Evolutionary conservation across 2,797 vertebrate genomes (phyloP).

Genomic region (Gymnothorax reevesii): DNA sequence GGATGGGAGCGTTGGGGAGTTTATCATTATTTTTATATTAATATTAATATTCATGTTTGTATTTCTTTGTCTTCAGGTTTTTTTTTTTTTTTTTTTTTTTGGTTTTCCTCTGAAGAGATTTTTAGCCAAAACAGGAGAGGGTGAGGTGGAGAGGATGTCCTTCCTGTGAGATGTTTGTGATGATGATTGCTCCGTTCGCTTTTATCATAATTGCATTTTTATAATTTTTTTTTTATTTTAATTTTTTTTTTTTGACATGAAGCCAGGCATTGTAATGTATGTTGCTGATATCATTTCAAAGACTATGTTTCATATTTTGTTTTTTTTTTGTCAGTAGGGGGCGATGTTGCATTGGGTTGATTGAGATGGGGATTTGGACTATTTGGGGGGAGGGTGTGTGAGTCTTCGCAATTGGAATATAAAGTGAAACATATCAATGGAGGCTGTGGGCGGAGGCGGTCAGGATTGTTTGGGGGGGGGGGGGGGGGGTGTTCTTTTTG

Average conservation of each 20-base stretch:
- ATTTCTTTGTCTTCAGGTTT: constrained; percentile 52
- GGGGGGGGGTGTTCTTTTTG: not conserved
- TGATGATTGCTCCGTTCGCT: constrained; percentile 51
- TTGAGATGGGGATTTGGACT: constrained; percentile 36
- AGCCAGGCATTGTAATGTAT: constrained; percentile 70
- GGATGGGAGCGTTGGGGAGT: constrained; percentile 50
- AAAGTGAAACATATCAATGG: constrained; percentile 62
- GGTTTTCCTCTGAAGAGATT: constrained; percentile 57
- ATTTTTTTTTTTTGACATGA: constrained; percentile 59
- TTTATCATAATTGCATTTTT: constrained; percentile 18
- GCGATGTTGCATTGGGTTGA: constrained; percentile 55
- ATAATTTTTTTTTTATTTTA: constrained; percentile 18
- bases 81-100: constrained; percentile 40
- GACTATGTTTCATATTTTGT: constrained; percentile 55
- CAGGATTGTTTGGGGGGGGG: constrained; percentile 44
- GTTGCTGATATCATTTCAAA: constrained; percentile 70
- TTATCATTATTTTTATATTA: constrained; percentile 36
- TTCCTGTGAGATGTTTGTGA: constrained; percentile 56
- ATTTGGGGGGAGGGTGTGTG: constrained; percentile 23
- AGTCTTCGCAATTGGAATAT: constrained; percentile 47
- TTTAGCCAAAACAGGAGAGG: constrained; percentile 68
- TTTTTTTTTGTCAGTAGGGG: constrained; percentile 60
- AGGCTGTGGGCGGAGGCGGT: constrained; percentile 54
- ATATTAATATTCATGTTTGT: constrained; percentile 65
- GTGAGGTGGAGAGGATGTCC: constrained; percentile 11